Evolutionary conservation across 2,888 invertebrate genomes (phyloP), one percentile per base, ranked within the genome.

Genomic region (Pristionchus entomophagus): DNA sequence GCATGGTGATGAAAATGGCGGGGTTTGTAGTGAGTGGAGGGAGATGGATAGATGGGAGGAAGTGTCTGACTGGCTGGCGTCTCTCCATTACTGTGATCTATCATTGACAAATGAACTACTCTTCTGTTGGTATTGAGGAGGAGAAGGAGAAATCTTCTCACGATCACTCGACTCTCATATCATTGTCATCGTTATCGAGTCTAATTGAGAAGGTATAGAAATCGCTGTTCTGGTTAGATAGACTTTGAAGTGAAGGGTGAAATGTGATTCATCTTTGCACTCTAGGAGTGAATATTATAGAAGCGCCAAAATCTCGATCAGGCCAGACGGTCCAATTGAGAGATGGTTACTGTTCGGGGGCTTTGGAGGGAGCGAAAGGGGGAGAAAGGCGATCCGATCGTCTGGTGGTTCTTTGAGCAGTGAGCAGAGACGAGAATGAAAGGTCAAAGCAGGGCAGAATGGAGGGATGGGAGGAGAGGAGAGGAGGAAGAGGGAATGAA

Each of bases 61-160:
- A 73, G 26, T 73, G 17, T 5, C 73, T 73, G n/a, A 22, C 41
- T 45, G 26, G n/a, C 73, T 73, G 26, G n/a, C 10, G 41, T 26
- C 41, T 73, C 73, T 45, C 26, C 1, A 2, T 73, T n/a, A n/a
- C 32, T 3, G 8, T 26, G 26, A 3, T 45, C 38, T 41, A 41
- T 73, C 73, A 26, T 73, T 73, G 73, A 41, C 73, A 73, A 73
- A 73, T 73, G 73, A 73, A 73, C 73, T 73, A 2, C 73, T n/a
- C 17, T 38, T n/a, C 73, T 45, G 45, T 41, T 73, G 41, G 41
- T 73, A 26, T 38, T 38, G 38, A 73, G 41, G 12, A 73, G 73
- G 22, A 65, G 38, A 65, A 59, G 56, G 26, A 17, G 4, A 26
- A 10, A 12, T 26, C 41, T 73, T 38, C 41, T 35, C 78, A 49